Conservation (phyloP, 2,797 vertebrate genomes). For the Botia kubotai region DNA sequence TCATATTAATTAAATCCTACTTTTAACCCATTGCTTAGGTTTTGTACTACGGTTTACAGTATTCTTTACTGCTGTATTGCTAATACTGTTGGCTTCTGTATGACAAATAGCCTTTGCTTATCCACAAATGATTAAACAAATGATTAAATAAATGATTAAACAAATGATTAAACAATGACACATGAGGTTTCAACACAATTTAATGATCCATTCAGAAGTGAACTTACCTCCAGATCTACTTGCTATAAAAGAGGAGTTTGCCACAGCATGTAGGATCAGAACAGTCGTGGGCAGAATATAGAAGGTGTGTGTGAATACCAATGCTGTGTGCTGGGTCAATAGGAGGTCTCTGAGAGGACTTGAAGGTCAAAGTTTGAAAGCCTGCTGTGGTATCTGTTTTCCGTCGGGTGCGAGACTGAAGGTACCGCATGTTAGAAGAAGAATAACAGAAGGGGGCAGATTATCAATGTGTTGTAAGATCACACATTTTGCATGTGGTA, state of each 20-base stretch:
- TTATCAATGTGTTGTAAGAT: no score
- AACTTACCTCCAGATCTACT: slow-evolving; percentile 70
- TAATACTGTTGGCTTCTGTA: not conserved
- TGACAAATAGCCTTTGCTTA: not conserved
- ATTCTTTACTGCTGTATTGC: not conserved
- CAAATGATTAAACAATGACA: not conserved
- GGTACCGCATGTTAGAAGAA: slow-evolving; percentile 73
- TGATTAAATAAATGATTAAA: not conserved
- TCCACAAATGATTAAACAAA: not conserved
- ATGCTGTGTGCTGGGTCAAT: slow-evolving; percentile 52
- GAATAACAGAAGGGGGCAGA: not conserved
- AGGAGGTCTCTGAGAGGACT: slow-evolving; percentile 42
- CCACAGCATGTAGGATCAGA: slow-evolving; percentile 52
- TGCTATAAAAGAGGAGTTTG: slow-evolving; percentile 60
- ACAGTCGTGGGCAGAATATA: slow-evolving; percentile 18
- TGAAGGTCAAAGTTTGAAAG: slow-evolving; percentile 39
- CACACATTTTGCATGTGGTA: no score
- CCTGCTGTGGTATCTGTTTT: slow-evolving; percentile 55
- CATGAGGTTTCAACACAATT: slow-evolving; percentile 5
- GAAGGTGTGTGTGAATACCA: slow-evolving; percentile 1
- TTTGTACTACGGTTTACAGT: not conserved
- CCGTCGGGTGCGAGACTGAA: slow-evolving; percentile 60
- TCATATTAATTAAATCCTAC: no score
- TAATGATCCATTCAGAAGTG: slow-evolving; percentile 10
- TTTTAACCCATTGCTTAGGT: no score